phyloP scores from a whole-genome alignment of 2,888 invertebrate genomes.

The Catocala nupta region DNA sequence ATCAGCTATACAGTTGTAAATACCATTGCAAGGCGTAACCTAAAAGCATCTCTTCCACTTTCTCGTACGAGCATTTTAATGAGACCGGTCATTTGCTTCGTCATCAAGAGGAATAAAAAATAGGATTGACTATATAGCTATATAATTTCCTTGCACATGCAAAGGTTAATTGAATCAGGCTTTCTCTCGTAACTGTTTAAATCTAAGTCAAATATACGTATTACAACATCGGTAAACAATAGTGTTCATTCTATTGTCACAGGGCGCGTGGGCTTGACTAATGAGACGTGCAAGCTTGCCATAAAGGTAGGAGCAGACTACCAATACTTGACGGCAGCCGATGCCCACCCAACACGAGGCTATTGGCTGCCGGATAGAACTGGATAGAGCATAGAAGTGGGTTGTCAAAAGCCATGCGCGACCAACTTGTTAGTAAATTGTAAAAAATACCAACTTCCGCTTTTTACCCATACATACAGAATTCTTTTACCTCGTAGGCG shows the following conservation, averaged over 20 bases:
- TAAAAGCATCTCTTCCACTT: no score
- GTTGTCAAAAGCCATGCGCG: no score
- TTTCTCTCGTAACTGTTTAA: constrained; percentile 36
- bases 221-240: constrained; percentile 66
- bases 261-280: constrained; percentile 71
- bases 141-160: not conserved
- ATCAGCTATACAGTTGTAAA: not conserved
- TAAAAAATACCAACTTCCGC: no score
- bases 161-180: constrained; percentile 13
- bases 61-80: no score
- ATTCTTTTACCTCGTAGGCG: no score
- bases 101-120: not conserved
- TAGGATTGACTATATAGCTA: not conserved
- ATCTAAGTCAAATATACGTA: constrained; percentile 42
- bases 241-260: constrained; percentile 63
- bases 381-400: no score
- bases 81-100: not conserved
- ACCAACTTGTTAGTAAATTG: no score
- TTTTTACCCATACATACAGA: no score
- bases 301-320: constrained; percentile 20
- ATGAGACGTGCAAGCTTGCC: constrained; percentile 56
- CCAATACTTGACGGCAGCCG: constrained; percentile 1
- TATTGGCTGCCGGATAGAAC: not conserved
- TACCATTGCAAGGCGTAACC: no score
- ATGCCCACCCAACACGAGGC: constrained; percentile 5